Evolutionary conservation across 2,888 invertebrate species (phyloP), one percentile per base, ranked within the genome.

Genomic region (Troilus luridus): DNA sequence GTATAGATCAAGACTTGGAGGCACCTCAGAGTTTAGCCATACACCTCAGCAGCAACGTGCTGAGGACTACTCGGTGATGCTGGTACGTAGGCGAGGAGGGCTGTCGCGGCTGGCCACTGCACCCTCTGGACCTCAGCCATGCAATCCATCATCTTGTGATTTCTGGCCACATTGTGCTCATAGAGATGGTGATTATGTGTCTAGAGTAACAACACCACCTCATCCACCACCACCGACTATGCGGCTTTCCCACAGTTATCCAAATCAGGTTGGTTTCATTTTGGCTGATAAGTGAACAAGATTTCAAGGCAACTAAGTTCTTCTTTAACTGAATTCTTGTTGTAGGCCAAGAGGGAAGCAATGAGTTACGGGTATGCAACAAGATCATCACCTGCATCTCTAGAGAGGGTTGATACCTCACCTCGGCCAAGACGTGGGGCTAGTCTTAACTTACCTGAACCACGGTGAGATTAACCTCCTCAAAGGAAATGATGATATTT

Each of bases 161-260:
- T 96, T 95, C 94, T 96, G 96, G 96, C 96, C 96, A 24, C 95
- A 95, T 91, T 95, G 95, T 93, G 94, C 95, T 0, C 95, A 95
- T 92, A 94, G 95, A 41, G 95, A 95, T 72, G 92, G 92, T 41
- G 91, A 92, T 41, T 92, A 93, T 21, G 91, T 92, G 0, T 92
- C 92, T 64, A 92, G 91, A 88, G 92, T 92, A 21, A 92, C 93
- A 24, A 92, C 91, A 27, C 88, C 62, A 90, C 67, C 91, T 91
- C 67, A 94, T 93, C 41, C 92, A 93, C 88, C 93, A 93, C 94
- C 14, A 93, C 93, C 94, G 54, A 93, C 93, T 81, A 92, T 93
- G 91, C 92, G 92, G 62, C 90, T 92, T 62, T 92, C 92, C 19
- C 95, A 95, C 93, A 95, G 95, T 93, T 95, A 95, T 92, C 95